Evolutionary conservation across 2,888 invertebrate species (phyloP).

Genomic region (Tiliacea aurago): DNA sequence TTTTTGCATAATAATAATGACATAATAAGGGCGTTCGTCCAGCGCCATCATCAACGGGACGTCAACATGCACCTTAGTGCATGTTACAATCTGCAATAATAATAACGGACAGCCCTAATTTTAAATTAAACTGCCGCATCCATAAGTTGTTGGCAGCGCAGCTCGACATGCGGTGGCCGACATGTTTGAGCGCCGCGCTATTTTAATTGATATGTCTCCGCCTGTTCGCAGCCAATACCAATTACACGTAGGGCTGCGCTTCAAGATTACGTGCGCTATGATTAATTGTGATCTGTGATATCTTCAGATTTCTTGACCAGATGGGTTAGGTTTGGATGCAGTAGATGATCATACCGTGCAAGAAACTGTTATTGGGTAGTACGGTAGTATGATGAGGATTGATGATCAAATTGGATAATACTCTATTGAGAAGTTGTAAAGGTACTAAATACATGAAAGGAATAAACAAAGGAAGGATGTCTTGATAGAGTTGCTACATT

Average conservation of each 20-base stretch:
- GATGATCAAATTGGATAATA: not conserved
- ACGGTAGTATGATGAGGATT: not conserved
- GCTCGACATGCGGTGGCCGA: conserved; percentile 63
- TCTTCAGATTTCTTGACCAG: not conserved
- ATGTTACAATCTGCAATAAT: no score
- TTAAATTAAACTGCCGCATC: conserved; percentile 58
- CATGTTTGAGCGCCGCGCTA: conserved; percentile 75
- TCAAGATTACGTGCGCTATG: conserved; percentile 19
- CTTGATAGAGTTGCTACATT: no score
- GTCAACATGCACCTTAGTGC: no score
- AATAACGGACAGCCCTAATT: no score
- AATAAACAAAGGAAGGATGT: no score
- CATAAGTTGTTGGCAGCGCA: conserved; percentile 22
- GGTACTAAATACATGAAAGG: no score
- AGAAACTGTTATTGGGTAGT: not conserved
- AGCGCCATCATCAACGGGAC: no score
- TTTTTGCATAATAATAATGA: no score
- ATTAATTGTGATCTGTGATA: conserved; percentile 29
- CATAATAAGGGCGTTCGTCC: no score
- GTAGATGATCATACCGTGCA: not conserved
- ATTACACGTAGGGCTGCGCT: conserved; percentile 69
- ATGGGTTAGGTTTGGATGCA: not conserved
- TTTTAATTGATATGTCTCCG: conserved; percentile 88
- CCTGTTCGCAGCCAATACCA: conserved; percentile 73
- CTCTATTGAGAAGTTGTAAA: no score